A percentile compares a stretch with the other conserved stretches of the same genome.
Conservation (phyloP, 1,140 invertebrate species). For the Trachymyrmex septentrionalis region DNA sequence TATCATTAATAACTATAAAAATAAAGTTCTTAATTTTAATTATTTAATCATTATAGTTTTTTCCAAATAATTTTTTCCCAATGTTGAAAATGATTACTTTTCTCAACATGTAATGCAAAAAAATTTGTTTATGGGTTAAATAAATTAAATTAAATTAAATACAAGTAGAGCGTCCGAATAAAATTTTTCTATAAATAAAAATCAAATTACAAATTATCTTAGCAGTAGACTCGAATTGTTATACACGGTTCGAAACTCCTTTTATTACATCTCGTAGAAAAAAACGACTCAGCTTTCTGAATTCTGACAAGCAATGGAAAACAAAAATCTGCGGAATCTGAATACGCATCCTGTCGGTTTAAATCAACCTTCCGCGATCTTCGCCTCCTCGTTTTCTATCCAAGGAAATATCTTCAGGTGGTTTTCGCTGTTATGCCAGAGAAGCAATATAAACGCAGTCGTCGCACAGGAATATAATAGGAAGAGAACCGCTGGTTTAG, state of each 20-base stretch:
- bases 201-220: slow-evolving; percentile 12
- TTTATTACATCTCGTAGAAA: background rate
- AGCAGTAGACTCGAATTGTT: background rate
- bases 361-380: slow-evolving; percentile 43
- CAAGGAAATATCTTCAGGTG: slow-evolving; percentile 51
- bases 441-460: slow-evolving; percentile 50
- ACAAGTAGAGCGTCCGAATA: background rate
- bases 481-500: background rate
- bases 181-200: background rate
- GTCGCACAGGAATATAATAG: slow-evolving; percentile 35
- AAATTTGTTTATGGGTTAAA: background rate
- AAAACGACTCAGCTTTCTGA: slow-evolving; percentile 1
- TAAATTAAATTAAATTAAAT: no score
- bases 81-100: background rate
- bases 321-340: slow-evolving; percentile 54
- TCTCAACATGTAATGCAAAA: background rate
- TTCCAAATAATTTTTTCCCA: no score
- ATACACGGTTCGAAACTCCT: background rate
- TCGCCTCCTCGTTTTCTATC: slow-evolving; percentile 38
- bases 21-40: no score
- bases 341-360: slow-evolving; percentile 53
- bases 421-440: slow-evolving; percentile 34
- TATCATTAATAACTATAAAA: no score
- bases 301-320: slow-evolving; percentile 49
- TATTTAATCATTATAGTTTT: no score